Evolutionary conservation across 2,888 invertebrate species (phyloP).

Genomic region (Drosophila rellima): DNA sequence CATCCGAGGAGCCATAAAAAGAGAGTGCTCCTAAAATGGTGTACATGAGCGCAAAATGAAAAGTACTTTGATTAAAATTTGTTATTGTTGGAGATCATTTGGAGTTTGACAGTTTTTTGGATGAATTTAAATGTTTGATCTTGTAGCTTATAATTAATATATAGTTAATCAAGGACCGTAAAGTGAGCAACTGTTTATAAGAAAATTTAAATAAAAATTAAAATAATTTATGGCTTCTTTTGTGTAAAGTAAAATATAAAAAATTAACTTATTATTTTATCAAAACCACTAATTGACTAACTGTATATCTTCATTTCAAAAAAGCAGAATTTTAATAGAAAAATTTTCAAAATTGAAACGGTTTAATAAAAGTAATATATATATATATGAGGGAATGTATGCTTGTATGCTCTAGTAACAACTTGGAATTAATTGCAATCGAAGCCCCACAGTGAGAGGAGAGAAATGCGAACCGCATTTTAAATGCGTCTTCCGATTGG

Average conservation of each 20-base stretch:
- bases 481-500: constrained; percentile 8
- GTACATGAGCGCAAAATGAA: constrained; percentile 43
- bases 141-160: background rate
- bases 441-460: constrained; percentile 8
- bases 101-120: constrained; percentile 5
- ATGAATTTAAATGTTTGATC: constrained; percentile 5
- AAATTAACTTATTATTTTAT: no score
- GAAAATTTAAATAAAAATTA: background rate
- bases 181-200: background rate
- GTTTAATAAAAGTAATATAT: background rate
- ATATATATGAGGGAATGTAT: background rate
- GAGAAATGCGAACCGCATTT: background rate
- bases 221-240: no score
- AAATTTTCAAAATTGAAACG: background rate
- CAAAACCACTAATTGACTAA: background rate
- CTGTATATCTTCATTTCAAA: background rate
- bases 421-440: background rate
- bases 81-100: constrained; percentile 24
- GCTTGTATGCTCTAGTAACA: background rate
- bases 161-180: background rate
- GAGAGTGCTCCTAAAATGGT: constrained; percentile 82
- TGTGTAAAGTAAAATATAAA: no score
- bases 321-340: background rate
- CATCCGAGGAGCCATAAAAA: constrained; percentile 86
- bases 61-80: constrained; percentile 26